phyloP scores from a whole-genome alignment of 2,797 vertebrate species.

The Arctocebus calabarensis region DNA sequence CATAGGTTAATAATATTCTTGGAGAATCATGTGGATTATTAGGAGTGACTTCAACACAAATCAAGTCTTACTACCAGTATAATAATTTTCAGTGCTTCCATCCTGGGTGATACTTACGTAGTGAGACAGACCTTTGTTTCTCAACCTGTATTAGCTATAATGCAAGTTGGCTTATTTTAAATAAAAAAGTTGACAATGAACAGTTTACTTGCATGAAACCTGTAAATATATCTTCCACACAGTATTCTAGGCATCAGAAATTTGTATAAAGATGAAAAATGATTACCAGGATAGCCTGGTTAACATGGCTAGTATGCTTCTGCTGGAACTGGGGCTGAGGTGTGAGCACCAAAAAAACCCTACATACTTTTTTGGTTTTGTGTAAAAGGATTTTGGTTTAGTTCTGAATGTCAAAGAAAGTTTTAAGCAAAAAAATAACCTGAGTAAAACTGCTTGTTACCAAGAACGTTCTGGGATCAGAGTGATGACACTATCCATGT shows the following conservation, averaged over 20 bases:
- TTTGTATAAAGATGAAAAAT: not conserved
- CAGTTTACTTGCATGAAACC: not conserved
- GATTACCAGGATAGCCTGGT: not conserved
- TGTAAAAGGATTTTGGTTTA: constrained; percentile 18
- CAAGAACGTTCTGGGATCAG: not conserved
- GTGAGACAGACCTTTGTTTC: not conserved
- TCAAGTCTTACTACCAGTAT: not conserved
- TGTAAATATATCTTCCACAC: not conserved
- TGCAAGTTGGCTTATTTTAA: not conserved
- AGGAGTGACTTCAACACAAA: not conserved
- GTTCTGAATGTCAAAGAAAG: not conserved
- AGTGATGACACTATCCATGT: not conserved
- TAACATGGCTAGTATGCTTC: not conserved
- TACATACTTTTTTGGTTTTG: not conserved
- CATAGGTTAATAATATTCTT: not conserved
- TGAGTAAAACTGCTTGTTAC: not conserved
- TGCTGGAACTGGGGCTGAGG: not conserved
- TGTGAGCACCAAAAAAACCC: not conserved
- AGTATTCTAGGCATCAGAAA: not conserved
- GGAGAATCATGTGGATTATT: not conserved
- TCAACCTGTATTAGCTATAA: not conserved
- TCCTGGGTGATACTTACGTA: not conserved
- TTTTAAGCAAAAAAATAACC: constrained; percentile 44
- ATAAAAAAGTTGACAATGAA: not conserved
- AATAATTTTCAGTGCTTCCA: not conserved